Evolutionary conservation across 2,888 invertebrate species (phyloP).

Genomic region (Tipula helvola): DNA sequence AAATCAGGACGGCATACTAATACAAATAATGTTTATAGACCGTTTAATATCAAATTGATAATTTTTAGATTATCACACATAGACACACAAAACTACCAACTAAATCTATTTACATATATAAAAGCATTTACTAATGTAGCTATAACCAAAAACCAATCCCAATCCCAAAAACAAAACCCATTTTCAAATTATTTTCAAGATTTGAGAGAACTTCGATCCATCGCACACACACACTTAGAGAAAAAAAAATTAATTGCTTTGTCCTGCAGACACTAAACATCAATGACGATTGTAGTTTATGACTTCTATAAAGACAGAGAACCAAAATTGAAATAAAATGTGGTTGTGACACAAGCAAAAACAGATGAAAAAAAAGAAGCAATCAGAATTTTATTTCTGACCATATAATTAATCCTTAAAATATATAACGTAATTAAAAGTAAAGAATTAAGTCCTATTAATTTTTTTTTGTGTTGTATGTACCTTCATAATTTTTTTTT

Average conservation of each 20-base stretch:
- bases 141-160: not conserved
- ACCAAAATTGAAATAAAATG: not conserved
- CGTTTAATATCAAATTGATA: too few species aligned
- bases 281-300: not conserved
- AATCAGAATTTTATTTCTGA: not conserved
- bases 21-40: too few species aligned
- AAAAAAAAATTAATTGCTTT: not conserved
- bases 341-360: not conserved
- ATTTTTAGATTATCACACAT: too few species aligned
- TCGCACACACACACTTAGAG: not conserved
- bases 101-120: too few species aligned
- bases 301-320: not conserved
- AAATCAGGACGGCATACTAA: too few species aligned
- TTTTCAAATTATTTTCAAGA: not conserved
- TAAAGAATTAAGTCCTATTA: not conserved
- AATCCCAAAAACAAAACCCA: not conserved
- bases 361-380: not conserved
- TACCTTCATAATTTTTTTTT: slow-evolving; percentile 4
- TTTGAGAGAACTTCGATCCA: not conserved
- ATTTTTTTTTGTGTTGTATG: not conserved
- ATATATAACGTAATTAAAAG: not conserved
- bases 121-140: too few species aligned
- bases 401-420: slow-evolving; percentile 4
- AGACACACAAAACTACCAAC: too few species aligned
- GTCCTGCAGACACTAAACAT: not conserved